These are phyloP conservation scores for Campaea margaritaria DNA, from an alignment of 2,888 invertebrate genomes.

Conservation along the genomic window DNA sequence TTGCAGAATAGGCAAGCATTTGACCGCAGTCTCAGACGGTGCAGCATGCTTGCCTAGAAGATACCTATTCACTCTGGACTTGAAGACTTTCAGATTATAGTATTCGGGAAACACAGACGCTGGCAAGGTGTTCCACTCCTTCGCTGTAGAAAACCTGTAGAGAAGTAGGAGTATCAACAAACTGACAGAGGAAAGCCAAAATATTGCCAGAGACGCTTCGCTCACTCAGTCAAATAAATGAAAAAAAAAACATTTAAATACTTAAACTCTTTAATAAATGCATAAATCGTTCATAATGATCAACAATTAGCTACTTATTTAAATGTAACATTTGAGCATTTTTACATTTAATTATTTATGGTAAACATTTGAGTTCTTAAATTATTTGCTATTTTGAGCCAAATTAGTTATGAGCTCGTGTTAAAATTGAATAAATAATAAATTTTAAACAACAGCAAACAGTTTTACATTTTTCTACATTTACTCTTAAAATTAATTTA, in stretches of 20 bases:
- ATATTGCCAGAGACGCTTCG: too few relatives aligned
- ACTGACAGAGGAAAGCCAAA: too few relatives aligned
- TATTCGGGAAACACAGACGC: too few relatives aligned
- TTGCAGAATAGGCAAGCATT: too few relatives aligned
- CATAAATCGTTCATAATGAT: slow-evolving; percentile 62
- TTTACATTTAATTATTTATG: slow-evolving; percentile 32
- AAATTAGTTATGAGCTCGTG: slow-evolving; percentile 18
- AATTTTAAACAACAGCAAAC: slow-evolving; percentile 25
- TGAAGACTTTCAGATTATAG: too few relatives aligned
- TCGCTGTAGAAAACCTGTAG: too few relatives aligned
- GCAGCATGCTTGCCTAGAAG: too few relatives aligned
- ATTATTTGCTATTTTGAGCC: slow-evolving; percentile 6
- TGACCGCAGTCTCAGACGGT: too few relatives aligned
- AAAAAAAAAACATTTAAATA: slow-evolving; percentile 37
- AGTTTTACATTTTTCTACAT: slow-evolving; percentile 43
- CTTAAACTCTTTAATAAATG: slow-evolving; percentile 74
- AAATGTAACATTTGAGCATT: slow-evolving; percentile 49
- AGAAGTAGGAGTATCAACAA: too few relatives aligned
- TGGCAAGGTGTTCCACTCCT: too few relatives aligned
- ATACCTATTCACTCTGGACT: too few relatives aligned
- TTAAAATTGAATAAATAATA: slow-evolving; percentile 16
- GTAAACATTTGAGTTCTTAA: slow-evolving; percentile 24
- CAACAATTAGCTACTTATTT: slow-evolving; percentile 53
- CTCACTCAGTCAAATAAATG: too few relatives aligned
- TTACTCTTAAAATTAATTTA: slow-evolving; percentile 65